Evolutionary conservation across 2,113 vertebrate genomes (phyloP).

Genomic region (Peromyscus maniculatus): DNA sequence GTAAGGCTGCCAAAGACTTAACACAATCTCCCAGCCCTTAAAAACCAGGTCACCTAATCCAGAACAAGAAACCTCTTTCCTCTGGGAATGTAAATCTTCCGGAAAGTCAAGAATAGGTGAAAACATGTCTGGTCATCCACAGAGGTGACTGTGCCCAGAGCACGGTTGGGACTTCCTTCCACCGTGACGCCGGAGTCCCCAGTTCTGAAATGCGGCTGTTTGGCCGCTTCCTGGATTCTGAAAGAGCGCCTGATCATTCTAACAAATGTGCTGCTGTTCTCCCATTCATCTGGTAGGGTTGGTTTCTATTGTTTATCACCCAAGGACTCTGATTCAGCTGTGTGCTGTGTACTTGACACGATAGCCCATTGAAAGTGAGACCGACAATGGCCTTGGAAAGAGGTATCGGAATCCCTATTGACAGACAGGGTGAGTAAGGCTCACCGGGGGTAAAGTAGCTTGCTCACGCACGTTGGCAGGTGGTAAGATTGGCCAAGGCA

Average conservation of each 20-base stretch:
- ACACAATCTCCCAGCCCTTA: not conserved
- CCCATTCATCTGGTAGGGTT: not conserved
- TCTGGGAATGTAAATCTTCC: not conserved
- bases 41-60: not conserved
- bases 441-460: not conserved
- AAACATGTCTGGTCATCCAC: not conserved
- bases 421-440: not conserved
- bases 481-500: not conserved
- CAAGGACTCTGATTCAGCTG: not conserved
- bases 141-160: not conserved
- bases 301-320: not conserved
- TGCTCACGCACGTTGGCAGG: no score
- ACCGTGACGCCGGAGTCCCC: not conserved
- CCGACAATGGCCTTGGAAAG: not conserved
- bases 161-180: not conserved
- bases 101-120: not conserved
- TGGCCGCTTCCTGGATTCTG: not conserved
- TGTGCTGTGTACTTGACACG: not conserved
- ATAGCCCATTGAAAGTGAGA: not conserved
- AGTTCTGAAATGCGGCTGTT: not conserved
- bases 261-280: not conserved
- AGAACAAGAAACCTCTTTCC: not conserved
- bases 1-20: not conserved
- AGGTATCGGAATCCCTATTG: not conserved
- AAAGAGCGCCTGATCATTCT: not conserved